Percentiles rank a stretch among this genome's conserved stretches.
phyloP scores from a whole-genome alignment of 2,888 invertebrate species.

The Melanchra persicariae region DNA sequence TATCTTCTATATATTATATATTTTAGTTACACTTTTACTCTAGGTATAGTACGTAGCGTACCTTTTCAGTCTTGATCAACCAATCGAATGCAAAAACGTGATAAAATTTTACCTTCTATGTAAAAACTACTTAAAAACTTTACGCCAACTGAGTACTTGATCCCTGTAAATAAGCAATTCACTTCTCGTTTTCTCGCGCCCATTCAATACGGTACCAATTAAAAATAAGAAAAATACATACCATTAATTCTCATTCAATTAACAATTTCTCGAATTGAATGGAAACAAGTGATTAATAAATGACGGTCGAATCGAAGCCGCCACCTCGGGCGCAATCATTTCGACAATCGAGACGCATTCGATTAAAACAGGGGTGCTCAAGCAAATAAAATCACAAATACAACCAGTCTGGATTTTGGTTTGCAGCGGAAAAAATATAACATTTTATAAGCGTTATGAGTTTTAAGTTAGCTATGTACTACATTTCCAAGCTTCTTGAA shows the following conservation, averaged over 20 bases:
- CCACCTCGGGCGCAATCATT: slow-evolving; percentile 37
- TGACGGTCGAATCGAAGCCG: slow-evolving; percentile 28
- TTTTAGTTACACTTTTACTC: too few species aligned
- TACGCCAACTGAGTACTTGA: neutral
- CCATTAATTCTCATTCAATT: slow-evolving; percentile 54
- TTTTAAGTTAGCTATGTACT: neutral
- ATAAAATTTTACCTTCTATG: neutral
- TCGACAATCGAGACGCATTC: slow-evolving; percentile 36
- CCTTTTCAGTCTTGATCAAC: neutral
- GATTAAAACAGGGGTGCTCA: slow-evolving; percentile 32
- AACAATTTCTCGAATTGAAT: slow-evolving; percentile 44
- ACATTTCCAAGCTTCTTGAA: too few species aligned
- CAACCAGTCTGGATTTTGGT: too few species aligned
- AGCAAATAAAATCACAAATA: too few species aligned
- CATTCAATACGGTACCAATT: slow-evolving; percentile 29
- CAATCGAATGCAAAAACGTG: neutral
- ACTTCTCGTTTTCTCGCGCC: slow-evolving; percentile 10
- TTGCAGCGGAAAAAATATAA: neutral
- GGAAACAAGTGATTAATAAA: slow-evolving; percentile 50
- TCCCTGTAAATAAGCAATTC: slow-evolving; percentile 25
- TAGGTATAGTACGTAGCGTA: too few species aligned
- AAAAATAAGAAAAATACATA: slow-evolving; percentile 31
- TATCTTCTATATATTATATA: too few species aligned
- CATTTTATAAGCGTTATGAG: neutral
- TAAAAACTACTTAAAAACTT: neutral